phyloP scores from a whole-genome alignment of 2,113 vertebrate genomes.

The Columba janthina region DNA sequence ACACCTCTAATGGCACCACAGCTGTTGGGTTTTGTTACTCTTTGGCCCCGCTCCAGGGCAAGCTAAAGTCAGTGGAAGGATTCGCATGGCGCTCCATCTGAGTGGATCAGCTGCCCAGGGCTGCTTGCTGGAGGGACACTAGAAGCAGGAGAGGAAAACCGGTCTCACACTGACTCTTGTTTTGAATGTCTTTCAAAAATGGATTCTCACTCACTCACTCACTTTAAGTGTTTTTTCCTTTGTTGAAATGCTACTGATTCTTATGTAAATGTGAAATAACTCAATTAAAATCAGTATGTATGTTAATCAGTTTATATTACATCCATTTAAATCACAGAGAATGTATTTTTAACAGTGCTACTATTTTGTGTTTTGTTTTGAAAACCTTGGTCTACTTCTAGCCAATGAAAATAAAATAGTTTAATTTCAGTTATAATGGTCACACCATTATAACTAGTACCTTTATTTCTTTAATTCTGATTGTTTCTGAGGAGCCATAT shows the following conservation, averaged over 20 bases:
- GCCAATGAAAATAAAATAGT: background rate
- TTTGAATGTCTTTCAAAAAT: background rate
- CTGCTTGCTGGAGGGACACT: background rate
- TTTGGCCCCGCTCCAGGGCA: background rate
- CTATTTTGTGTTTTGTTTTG: background rate
- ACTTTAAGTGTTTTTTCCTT: background rate
- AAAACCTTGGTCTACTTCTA: background rate
- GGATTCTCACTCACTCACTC: background rate
- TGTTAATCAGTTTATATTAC: background rate
- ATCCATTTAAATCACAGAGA: background rate
- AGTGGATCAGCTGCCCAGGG: background rate
- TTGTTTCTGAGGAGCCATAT: background rate
- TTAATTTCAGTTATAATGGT: background rate
- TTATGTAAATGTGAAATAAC: background rate
- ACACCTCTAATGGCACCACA: background rate
- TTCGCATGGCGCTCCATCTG: background rate
- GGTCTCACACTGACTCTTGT: background rate
- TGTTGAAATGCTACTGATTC: background rate
- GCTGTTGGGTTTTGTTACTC: background rate
- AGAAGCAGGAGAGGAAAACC: background rate
- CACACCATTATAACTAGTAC: background rate
- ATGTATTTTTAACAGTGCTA: background rate
- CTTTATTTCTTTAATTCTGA: background rate
- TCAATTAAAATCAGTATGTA: background rate
- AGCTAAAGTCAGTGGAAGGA: slow-evolving; percentile 5